A percentile compares a stretch with the other conserved stretches of the same genome.
Conservation (phyloP, 2,888 invertebrate genomes). For the Empis livida region DNA sequence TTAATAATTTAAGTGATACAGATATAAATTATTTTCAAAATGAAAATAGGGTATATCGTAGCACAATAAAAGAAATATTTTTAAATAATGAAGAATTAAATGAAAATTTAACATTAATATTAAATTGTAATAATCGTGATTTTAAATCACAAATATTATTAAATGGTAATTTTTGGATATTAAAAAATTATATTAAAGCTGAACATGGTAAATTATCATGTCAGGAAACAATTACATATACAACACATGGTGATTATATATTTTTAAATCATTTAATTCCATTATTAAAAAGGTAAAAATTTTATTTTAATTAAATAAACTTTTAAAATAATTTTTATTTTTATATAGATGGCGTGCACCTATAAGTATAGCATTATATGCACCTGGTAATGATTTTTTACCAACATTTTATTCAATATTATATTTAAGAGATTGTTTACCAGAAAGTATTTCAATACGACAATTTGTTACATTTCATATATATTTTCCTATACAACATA, state of each 20-base stretch:
- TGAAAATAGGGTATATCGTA: no score
- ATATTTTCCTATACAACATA: slow-evolving; percentile 44
- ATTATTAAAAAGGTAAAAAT: slow-evolving; percentile 35
- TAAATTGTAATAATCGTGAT: no score
- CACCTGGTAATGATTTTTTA: slow-evolving; percentile 48
- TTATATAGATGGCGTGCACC: slow-evolving; percentile 46
- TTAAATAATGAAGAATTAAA: no score
- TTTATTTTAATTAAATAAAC: no score
- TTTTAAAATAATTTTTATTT: no score
- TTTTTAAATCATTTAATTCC: slow-evolving; percentile 50
- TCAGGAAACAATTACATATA: slow-evolving; percentile 50
- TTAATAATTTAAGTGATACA: no score
- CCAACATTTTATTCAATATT: slow-evolving; percentile 44
- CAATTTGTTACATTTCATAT: slow-evolving; percentile 51
- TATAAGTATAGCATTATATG: slow-evolving; percentile 48
- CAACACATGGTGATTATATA: slow-evolving; percentile 54
- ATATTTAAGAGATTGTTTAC: slow-evolving; percentile 43
- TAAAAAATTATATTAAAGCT: slow-evolving; percentile 46
- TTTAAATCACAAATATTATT: no score
- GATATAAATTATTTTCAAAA: no score
- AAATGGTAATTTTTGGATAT: slow-evolving; percentile 45
- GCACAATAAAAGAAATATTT: no score
- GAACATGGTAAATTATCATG: slow-evolving; percentile 37
- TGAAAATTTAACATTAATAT: no score
- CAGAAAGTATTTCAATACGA: slow-evolving; percentile 37